A percentile compares a stretch with the other conserved stretches of the same genome.
Evolutionary conservation across 1,140 invertebrate species (phyloP).

Genomic region (Drosophila simulans): DNA sequence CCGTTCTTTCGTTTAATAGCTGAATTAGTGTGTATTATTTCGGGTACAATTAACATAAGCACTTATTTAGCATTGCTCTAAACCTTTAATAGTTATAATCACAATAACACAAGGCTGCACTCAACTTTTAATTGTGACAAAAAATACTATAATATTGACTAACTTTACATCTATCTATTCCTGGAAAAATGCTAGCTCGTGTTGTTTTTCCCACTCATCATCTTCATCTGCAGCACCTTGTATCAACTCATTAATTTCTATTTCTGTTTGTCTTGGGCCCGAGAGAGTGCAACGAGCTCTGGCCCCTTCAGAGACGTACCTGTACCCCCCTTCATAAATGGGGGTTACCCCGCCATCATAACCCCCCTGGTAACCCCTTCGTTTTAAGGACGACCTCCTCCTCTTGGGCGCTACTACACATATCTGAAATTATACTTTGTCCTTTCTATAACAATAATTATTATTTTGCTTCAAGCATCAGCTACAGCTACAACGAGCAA

Average conservation of each 20-base stretch:
- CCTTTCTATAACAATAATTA: conserved; percentile 83
- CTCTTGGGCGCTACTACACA: conserved; percentile 66
- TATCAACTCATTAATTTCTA: conserved; percentile 83
- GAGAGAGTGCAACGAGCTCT: conserved; percentile 60
- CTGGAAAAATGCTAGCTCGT: neutral
- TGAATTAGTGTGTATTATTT: too few relatives aligned
- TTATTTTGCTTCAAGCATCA: conserved; percentile 81
- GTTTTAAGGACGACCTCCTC: conserved; percentile 21
- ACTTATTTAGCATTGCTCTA: too few relatives aligned
- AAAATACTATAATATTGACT: conserved; percentile 20
- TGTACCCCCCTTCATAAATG: neutral
- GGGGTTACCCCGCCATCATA: too few relatives aligned
- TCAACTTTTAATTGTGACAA: conserved; percentile 3
- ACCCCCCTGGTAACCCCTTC: conserved; percentile 1
- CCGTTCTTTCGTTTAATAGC: too few relatives aligned
- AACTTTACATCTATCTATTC: neutral
- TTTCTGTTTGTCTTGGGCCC: conserved; percentile 72
- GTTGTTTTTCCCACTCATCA: conserved; percentile 5
- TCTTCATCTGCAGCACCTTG: conserved; percentile 48
- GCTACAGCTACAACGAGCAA: conserved; percentile 35
- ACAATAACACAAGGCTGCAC: too few relatives aligned
- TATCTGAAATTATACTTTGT: conserved; percentile 83
- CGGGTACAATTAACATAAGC: too few relatives aligned
- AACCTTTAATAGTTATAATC: neutral
- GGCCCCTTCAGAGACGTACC: conserved; percentile 4